phyloP scores from a whole-genome alignment of 2,888 invertebrate genomes.

The Diaphora mendica region DNA sequence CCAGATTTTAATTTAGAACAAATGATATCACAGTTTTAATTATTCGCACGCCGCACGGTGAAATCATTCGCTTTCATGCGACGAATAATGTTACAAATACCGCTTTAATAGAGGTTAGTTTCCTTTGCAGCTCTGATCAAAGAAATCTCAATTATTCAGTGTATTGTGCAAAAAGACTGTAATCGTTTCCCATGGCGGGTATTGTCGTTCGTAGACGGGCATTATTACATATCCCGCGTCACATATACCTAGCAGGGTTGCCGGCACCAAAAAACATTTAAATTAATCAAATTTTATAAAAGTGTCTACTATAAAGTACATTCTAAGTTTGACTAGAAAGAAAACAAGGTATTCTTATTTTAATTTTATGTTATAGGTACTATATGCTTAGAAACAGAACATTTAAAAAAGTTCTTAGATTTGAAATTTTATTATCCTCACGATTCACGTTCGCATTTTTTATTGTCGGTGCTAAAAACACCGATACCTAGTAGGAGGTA shows the following conservation, averaged over 20 bases:
- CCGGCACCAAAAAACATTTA: not conserved
- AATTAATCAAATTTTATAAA: not conserved
- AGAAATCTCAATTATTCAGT: slow-evolving; percentile 47
- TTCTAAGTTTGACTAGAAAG: not conserved
- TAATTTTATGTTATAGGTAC: not conserved
- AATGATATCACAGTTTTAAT: slow-evolving; percentile 41
- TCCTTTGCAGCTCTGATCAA: slow-evolving; percentile 28
- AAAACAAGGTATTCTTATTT: not conserved
- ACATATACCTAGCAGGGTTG: slow-evolving; percentile 32
- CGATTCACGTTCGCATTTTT: not conserved
- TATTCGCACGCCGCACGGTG: slow-evolving; percentile 50
- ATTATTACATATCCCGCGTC: slow-evolving; percentile 37
- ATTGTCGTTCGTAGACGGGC: slow-evolving; percentile 43
- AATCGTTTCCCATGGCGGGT: slow-evolving; percentile 52
- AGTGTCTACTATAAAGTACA: not conserved
- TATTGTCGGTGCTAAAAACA: not conserved
- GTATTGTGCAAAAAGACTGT: slow-evolving; percentile 54
- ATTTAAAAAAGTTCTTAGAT: not conserved
- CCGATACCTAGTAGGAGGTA: not conserved
- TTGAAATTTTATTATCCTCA: not conserved
- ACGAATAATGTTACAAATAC: slow-evolving; percentile 23
- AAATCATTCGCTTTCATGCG: slow-evolving; percentile 37
- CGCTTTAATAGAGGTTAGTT: slow-evolving; percentile 30
- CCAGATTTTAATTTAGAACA: slow-evolving; percentile 22
- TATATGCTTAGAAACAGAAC: not conserved